Evolutionary conservation across 2,888 invertebrate species (phyloP).

Genomic region (Diarsia mendica): DNA sequence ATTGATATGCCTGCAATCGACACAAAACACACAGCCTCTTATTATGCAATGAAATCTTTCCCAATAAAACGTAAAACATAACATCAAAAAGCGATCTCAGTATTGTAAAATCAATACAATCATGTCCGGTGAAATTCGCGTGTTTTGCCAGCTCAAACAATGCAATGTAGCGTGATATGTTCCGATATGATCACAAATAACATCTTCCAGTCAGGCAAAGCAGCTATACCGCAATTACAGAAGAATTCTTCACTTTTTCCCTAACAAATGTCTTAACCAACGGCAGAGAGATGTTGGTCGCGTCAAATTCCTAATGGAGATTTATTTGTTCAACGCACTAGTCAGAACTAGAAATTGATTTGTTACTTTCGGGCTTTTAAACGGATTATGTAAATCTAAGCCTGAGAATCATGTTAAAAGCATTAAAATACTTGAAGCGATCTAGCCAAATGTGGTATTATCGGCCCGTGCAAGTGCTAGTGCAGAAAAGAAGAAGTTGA

Average conservation of each 20-base stretch:
- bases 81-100: conserved; percentile 4
- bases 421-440: no score
- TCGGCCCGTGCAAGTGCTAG: no score
- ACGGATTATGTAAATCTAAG: conserved; percentile 14
- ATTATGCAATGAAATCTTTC: not conserved
- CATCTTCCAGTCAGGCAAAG: conserved; percentile 43
- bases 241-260: conserved; percentile 52
- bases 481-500: no score
- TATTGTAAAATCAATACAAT: conserved; percentile 32
- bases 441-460: no score
- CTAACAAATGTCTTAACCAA: conserved; percentile 27
- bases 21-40: not conserved
- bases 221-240: conserved; percentile 38
- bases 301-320: conserved; percentile 43
- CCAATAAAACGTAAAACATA: not conserved
- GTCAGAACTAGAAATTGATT: conserved; percentile 13
- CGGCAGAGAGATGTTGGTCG: conserved; percentile 33
- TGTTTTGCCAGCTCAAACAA: conserved; percentile 32
- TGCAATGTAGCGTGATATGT: conserved; percentile 56
- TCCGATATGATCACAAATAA: conserved; percentile 53
- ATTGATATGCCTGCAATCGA: not conserved
- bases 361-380: not conserved
- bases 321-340: conserved; percentile 42
- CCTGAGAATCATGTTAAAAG: not conserved
- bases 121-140: conserved; percentile 57